Base-by-base conservation (phyloP, 2,113 vertebrate species). In the Podarcis cretensis region DNA sequence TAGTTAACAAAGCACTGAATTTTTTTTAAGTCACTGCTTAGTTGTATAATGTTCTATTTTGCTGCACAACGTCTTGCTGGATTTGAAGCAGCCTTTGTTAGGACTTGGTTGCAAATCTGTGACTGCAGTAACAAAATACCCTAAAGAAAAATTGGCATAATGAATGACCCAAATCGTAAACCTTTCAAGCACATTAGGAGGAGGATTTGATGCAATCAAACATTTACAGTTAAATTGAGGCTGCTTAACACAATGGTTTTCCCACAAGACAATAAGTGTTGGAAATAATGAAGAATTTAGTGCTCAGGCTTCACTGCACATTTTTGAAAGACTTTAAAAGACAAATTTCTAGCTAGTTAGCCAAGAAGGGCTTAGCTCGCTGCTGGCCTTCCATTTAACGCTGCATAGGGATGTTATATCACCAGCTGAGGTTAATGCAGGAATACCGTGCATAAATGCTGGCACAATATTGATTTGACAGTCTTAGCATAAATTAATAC, bases 251-350 rank as follows among this genome's bases (percentile, higher is more conserved):
- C 48, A 87, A 48, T 82, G 32, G 37, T 20, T 63, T 63, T 48
- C 57, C 35, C 18, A 57, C 25, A 23, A 87, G 71, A 76, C 14
- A 86, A 30, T 71, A 40, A 32, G 27, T 48, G 37, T 65, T 82
- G 13, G 79, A 43, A 83, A 75, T 83, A 88, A 88, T 83, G 30
- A 88, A 81, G 35, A 87, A 87, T 75, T 82, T 75, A 75, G 32
- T 40, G 63, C 63, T 76, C 57, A 75, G 35, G 68, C 79, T 74
- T 87, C 86, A 43, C 9, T 74, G 79, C 69, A 83, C 37, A 76
- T 88, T 83, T 88, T 83, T 83, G 69, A 83, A 76, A 83, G 35
- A 43, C 59, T 20, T 81, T 87, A 37, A 59, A 87, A 87, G 66
- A 21, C 43, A 43, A 21, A 25, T 82, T 87, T 87, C 13, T 65